phyloP scores from a whole-genome alignment of 2,888 invertebrate genomes.

The Drosophila putrida region DNA sequence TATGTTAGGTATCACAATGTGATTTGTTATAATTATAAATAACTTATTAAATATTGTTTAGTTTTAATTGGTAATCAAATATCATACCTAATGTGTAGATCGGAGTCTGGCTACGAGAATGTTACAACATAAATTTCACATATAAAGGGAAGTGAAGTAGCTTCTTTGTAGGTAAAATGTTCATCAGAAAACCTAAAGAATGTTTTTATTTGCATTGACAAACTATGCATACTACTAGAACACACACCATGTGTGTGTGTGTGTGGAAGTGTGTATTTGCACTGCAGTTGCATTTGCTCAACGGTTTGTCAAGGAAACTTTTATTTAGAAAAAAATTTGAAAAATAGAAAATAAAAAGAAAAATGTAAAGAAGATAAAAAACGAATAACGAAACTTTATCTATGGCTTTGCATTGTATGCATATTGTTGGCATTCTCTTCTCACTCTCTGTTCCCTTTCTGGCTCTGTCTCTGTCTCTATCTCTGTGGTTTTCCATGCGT shows the following conservation, averaged over 20 bases:
- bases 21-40: too few species aligned
- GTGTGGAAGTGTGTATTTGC: slow-evolving; percentile 21
- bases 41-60: not conserved
- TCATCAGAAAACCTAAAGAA: slow-evolving; percentile 56
- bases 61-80: not conserved
- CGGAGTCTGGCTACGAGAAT: too few species aligned
- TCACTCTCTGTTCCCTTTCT: slow-evolving; percentile 4
- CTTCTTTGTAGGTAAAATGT: slow-evolving; percentile 46
- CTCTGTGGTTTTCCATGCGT: slow-evolving; percentile 25
- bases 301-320: slow-evolving; percentile 58
- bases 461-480: not conserved
- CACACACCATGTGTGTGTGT: slow-evolving; percentile 9
- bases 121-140: too few species aligned
- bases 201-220: slow-evolving; percentile 60
- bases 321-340: slow-evolving; percentile 17
- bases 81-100: not conserved
- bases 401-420: slow-evolving; percentile 71
- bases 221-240: slow-evolving; percentile 1
- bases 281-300: slow-evolving; percentile 46
- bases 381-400: slow-evolving; percentile 64
- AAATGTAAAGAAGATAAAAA: not conserved
- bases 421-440: slow-evolving; percentile 63
- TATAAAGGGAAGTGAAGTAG: not conserved
- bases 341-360: slow-evolving; percentile 27
- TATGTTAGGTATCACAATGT: too few species aligned